These are phyloP conservation scores for Lochmaea capreae DNA, from an alignment of 2,888 invertebrate species.

Conservation along the genomic window DNA sequence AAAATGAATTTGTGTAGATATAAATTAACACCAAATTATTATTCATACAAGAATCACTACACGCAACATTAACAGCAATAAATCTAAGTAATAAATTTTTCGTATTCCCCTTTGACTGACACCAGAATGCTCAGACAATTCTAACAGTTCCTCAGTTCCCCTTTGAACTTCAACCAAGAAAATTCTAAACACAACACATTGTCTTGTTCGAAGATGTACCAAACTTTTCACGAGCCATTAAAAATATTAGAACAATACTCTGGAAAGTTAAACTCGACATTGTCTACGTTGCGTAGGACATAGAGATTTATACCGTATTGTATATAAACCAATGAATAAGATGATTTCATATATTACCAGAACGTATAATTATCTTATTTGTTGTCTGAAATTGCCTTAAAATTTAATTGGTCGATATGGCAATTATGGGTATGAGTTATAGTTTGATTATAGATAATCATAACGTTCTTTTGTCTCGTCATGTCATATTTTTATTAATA, in stretches of 20 bases:
- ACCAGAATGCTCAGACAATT: constrained; percentile 12
- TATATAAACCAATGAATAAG: constrained; percentile 22
- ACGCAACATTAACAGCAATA: not conserved
- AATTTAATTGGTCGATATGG: not conserved
- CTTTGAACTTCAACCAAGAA: constrained; percentile 12
- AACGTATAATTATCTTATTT: constrained; percentile 13
- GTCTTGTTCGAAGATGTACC: constrained; percentile 30
- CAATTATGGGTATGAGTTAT: constrained; percentile 12
- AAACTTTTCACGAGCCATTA: constrained; percentile 22
- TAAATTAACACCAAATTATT: no score
- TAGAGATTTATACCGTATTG: constrained; percentile 34
- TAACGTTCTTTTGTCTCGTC: not conserved
- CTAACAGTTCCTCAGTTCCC: constrained; percentile 5
- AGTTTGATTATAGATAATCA: not conserved
- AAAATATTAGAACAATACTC: constrained; percentile 34
- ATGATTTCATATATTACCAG: not conserved
- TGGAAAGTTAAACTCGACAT: constrained; percentile 23
- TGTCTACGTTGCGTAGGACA: constrained; percentile 37
- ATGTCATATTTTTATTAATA: not conserved
- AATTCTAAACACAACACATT: constrained; percentile 10
- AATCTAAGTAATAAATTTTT: not conserved
- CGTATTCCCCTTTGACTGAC: not conserved
- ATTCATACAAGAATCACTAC: not conserved
- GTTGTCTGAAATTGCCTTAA: constrained; percentile 5
- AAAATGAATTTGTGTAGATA: no score